Percentiles rank a stretch among this genome's conserved stretches.
Conservation (phyloP, 2,888 invertebrate species). For the Dichetophora obliterata region DNA sequence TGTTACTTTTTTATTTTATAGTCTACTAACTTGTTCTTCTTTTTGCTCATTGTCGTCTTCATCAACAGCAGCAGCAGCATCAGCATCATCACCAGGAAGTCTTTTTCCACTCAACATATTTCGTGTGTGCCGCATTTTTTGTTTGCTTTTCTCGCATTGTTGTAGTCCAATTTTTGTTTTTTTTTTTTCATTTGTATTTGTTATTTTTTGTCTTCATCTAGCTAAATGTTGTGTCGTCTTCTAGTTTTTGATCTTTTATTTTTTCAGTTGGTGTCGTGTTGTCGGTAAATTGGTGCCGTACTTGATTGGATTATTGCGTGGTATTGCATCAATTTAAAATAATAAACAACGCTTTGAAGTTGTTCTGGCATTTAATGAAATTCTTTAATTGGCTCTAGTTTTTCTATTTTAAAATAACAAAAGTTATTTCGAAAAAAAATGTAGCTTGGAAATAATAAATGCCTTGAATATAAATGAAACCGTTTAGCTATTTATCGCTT, state of each 20-base stretch:
- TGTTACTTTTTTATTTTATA: neutral
- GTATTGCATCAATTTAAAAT: constrained; percentile 15
- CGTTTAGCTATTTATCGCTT: no score
- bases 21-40: neutral
- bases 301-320: constrained; percentile 25
- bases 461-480: no score
- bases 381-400: neutral
- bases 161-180: neutral
- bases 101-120: neutral
- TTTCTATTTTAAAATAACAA: no score
- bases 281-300: constrained; percentile 4
- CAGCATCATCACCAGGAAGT: neutral
- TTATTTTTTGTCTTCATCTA: neutral
- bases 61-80: neutral
- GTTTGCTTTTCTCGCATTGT: neutral
- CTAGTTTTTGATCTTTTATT: neutral
- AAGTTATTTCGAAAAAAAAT: no score
- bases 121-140: neutral
- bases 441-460: no score
- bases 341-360: neutral
- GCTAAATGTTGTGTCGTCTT: neutral
- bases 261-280: neutral
- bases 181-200: neutral
- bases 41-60: neutral
- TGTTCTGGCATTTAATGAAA: neutral